Evolutionary conservation across 2,113 vertebrate species (phyloP).

Genomic region (Triplophysa tibetana): DNA sequence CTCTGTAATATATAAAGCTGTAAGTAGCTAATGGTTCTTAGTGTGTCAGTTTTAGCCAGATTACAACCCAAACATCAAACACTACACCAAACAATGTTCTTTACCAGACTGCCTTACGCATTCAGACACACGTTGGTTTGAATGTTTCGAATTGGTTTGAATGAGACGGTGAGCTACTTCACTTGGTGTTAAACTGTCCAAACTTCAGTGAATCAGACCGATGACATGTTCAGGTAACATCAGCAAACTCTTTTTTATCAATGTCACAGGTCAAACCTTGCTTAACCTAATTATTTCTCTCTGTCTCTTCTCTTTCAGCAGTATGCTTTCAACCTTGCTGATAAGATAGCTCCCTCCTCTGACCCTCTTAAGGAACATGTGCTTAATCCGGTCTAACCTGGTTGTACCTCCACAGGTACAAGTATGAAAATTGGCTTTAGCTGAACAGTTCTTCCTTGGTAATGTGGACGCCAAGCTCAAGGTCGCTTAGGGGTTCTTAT

Average conservation of each 20-base stretch:
- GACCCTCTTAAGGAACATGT: constrained; percentile 23
- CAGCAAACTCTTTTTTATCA: neutral
- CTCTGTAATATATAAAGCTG: too few species aligned
- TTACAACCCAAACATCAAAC: too few species aligned
- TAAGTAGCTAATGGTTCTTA: too few species aligned
- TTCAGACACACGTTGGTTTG: too few species aligned
- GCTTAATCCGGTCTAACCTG: constrained; percentile 11
- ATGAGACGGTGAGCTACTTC: too few species aligned
- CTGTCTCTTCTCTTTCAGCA: neutral
- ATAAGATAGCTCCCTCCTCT: constrained; percentile 7
- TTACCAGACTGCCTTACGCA: too few species aligned
- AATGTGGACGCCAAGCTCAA: neutral
- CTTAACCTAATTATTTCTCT: constrained; percentile 6
- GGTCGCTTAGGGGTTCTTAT: neutral
- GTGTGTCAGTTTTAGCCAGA: too few species aligned
- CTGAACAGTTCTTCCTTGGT: constrained; percentile 5
- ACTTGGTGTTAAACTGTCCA: too few species aligned
- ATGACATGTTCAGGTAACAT: too few species aligned
- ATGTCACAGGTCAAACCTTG: constrained; percentile 1
- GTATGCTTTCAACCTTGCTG: neutral
- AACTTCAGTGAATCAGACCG: too few species aligned
- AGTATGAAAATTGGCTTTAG: constrained; percentile 31
- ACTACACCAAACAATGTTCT: too few species aligned
- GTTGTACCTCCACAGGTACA: constrained; percentile 21
- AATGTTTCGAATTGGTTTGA: too few species aligned